Evolutionary conservation across 2,888 invertebrate species (phyloP).

Genomic region (Palloptera scutellata): DNA sequence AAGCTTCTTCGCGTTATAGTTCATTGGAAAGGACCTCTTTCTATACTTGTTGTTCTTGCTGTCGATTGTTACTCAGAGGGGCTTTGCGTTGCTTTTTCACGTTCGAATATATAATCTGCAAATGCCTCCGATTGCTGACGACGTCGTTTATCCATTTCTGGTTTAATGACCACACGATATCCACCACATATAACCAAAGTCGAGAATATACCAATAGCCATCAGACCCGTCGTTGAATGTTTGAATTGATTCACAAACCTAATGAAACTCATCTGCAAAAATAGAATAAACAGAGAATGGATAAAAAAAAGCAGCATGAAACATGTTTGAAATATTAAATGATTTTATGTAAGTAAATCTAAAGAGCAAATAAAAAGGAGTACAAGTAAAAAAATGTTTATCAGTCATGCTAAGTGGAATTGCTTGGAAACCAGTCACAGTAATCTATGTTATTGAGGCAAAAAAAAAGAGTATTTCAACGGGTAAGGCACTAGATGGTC

Average conservation of each 20-base stretch:
- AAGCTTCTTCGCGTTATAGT: too few species aligned
- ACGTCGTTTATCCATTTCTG: conserved; percentile 47
- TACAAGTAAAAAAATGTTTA: not conserved
- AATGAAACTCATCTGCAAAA: conserved; percentile 59
- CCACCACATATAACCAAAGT: conserved; percentile 45
- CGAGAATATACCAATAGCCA: conserved; percentile 54
- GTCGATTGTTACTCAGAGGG: not conserved
- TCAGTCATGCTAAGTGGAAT: not conserved
- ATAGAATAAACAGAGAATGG: too few species aligned
- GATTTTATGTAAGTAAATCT: conserved; percentile 1
- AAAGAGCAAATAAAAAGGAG: not conserved
- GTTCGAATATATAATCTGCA: conserved; percentile 59
- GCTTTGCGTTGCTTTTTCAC: conserved; percentile 42
- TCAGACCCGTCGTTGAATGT: conserved; percentile 51
- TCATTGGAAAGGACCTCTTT: not conserved
- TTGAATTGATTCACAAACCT: conserved; percentile 47
- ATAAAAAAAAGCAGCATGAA: conserved; percentile 20
- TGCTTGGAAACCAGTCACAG: too few species aligned
- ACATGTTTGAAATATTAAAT: not conserved
- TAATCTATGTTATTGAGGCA: too few species aligned
- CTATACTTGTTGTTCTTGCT: not conserved
- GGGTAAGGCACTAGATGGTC: too few species aligned
- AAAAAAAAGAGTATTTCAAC: too few species aligned
- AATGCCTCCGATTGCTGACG: conserved; percentile 54
- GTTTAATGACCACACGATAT: conserved; percentile 53